Conservation (phyloP, 2,888 invertebrate species). For the Troides aeacus region DNA sequence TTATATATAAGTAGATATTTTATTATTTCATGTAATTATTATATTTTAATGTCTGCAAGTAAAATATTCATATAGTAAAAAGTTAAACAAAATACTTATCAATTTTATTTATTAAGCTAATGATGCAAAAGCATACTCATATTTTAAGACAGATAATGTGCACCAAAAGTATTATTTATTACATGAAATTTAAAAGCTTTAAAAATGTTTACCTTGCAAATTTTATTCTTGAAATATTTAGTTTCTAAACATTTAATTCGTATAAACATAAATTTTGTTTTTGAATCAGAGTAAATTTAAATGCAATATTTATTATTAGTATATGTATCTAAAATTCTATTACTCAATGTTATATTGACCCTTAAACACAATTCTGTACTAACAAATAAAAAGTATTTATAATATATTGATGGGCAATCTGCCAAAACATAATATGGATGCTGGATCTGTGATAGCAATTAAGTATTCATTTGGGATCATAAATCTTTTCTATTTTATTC, state of each 20-base stretch:
- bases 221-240: neutral
- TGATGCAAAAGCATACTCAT: too few relatives aligned
- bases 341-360: too few relatives aligned
- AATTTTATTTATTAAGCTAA: too few relatives aligned
- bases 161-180: too few relatives aligned
- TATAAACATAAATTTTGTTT: neutral
- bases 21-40: neutral
- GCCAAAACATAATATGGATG: constrained; percentile 55
- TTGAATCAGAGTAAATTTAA: neutral
- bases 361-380: neutral
- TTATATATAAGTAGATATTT: neutral
- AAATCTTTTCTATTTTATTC: constrained; percentile 67
- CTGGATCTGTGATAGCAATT: constrained; percentile 58
- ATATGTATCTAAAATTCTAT: too few relatives aligned
- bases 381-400: constrained; percentile 15
- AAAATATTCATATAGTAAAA: too few relatives aligned
- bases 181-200: neutral
- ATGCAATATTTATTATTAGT: neutral
- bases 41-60: too few relatives aligned
- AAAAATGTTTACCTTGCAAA: neutral
- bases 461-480: constrained; percentile 66
- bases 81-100: too few relatives aligned
- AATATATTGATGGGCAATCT: constrained; percentile 24
- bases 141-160: too few relatives aligned
- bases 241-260: neutral